Conservation (phyloP, 2,797 vertebrate genomes). For the Catharus ustulatus region DNA sequence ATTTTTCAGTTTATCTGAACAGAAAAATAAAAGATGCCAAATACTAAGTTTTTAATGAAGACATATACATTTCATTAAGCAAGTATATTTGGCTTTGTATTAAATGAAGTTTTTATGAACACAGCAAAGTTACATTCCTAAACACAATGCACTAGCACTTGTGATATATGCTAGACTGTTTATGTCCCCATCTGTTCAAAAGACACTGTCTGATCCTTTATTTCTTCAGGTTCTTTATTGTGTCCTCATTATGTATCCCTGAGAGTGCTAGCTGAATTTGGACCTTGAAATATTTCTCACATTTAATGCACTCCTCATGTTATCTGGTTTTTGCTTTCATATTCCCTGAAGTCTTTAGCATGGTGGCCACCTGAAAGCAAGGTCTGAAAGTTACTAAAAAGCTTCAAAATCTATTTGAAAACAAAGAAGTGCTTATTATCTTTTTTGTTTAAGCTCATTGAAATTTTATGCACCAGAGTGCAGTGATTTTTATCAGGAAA, state of each 20-base stretch:
- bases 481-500: background rate
- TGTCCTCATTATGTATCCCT: constrained; percentile 14
- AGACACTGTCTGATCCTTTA: constrained; percentile 9
- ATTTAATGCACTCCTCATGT: background rate
- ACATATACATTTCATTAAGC: background rate
- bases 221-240: constrained; percentile 23
- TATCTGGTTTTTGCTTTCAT: constrained; percentile 7
- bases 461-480: background rate
- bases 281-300: constrained; percentile 29
- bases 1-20: constrained; percentile 46
- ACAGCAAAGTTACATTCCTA: background rate
- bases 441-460: background rate
- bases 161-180: constrained; percentile 56
- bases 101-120: constrained; percentile 29
- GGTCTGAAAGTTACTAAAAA: background rate
- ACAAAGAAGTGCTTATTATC: background rate
- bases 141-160: constrained; percentile 23
- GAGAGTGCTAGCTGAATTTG: background rate
- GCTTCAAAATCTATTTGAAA: constrained; percentile 1
- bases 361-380: background rate
- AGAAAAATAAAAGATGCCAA: constrained; percentile 52
- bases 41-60: constrained; percentile 38
- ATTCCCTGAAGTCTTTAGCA: constrained; percentile 5
- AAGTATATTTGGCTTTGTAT: background rate
- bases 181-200: constrained; percentile 49